Conservation (phyloP, 1,140 invertebrate species). For the Cylas formicarius region DNA sequence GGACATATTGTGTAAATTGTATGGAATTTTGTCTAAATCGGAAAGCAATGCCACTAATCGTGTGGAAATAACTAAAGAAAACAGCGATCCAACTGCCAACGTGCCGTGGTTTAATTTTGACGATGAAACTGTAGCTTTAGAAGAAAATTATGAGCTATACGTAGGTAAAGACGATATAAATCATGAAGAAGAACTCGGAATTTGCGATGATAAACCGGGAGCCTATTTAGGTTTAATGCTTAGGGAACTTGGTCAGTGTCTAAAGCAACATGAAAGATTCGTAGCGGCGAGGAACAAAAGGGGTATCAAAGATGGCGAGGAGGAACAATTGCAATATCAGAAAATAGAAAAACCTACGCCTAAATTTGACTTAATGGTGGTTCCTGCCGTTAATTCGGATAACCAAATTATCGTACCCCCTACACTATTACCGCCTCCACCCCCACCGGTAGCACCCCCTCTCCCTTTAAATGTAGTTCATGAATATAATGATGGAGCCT, state of each 20-base stretch:
- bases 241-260: constrained; percentile 20
- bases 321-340: neutral
- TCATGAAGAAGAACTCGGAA: neutral
- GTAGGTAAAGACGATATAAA: constrained; percentile 6
- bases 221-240: constrained; percentile 22
- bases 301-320: constrained; percentile 14
- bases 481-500: neutral
- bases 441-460: constrained; percentile 10
- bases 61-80: neutral
- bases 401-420: neutral
- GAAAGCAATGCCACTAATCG: neutral
- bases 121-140: constrained; percentile 11
- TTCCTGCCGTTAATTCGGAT: neutral
- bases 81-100: neutral
- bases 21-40: constrained; percentile 16
- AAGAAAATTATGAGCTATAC: constrained; percentile 25
- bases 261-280: constrained; percentile 25
- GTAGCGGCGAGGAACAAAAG: constrained; percentile 19
- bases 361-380: constrained; percentile 14
- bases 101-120: constrained; percentile 16
- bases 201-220: constrained; percentile 9
- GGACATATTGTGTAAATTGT: constrained; percentile 23
- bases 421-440: constrained; percentile 9
- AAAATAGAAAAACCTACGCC: constrained; percentile 1
- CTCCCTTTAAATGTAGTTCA: neutral